phyloP scores from a whole-genome alignment of 2,113 vertebrate species.

The Notarius lentiginosus region DNA sequence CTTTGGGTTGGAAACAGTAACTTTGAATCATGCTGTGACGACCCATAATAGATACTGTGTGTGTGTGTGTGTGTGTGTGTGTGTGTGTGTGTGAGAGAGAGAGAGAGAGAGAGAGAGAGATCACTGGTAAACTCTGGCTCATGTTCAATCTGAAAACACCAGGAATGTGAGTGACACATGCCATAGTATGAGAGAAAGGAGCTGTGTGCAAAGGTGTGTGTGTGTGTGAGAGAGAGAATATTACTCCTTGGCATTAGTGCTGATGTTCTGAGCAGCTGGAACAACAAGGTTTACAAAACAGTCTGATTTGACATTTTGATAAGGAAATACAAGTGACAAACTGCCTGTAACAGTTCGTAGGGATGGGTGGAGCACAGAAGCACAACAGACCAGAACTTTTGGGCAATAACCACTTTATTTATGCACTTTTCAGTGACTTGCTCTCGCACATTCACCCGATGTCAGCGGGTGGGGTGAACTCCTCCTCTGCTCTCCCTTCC shows the following conservation, averaged over 20 bases:
- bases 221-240: not conserved
- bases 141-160: conserved; percentile 70
- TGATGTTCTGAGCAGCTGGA: conserved; percentile 40
- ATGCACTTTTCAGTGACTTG: no score
- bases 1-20: not conserved
- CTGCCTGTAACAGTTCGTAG: no score
- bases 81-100: conserved; percentile 15
- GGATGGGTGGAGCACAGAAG: no score
- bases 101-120: not conserved
- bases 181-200: conserved; percentile 2
- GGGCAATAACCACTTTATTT: no score
- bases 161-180: conserved; percentile 22
- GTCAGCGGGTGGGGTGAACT: no score
- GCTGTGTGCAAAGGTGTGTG: not conserved
- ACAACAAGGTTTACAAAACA: conserved; percentile 20
- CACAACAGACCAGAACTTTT: no score
- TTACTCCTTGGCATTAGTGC: conserved; percentile 19
- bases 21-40: not conserved
- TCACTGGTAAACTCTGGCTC: conserved; percentile 28
- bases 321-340: not conserved
- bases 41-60: not conserved
- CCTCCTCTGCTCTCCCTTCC: no score
- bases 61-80: conserved; percentile 18
- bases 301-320: conserved; percentile 9
- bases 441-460: no score